phyloP scores from a whole-genome alignment of 1,140 invertebrate species.

The Lasioglossum baleicum region DNA sequence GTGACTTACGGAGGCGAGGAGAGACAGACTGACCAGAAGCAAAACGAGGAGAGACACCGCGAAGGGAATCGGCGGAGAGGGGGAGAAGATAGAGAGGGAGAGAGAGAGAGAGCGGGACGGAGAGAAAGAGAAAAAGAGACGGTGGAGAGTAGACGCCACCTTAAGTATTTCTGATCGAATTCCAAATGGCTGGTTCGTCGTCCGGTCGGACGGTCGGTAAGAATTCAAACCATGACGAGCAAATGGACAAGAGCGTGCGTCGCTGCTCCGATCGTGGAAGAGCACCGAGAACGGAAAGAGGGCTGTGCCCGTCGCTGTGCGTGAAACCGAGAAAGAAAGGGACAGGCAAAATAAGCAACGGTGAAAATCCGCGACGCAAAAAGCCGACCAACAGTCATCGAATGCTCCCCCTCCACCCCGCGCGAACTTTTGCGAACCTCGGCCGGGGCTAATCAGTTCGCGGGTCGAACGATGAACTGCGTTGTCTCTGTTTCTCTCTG shows the following conservation, averaged over 20 bases:
- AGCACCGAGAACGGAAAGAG: background rate
- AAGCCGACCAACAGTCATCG: conserved; percentile 39
- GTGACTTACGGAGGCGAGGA: conserved; percentile 50
- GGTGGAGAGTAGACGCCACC: conserved; percentile 71
- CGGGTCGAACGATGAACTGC: conserved; percentile 61
- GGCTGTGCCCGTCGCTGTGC: background rate
- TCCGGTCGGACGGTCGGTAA: conserved; percentile 68
- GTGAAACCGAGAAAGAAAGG: conserved; percentile 33
- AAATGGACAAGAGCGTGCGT: conserved; percentile 57
- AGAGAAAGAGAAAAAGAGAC: conserved; percentile 21
- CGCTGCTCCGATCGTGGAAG: conserved; percentile 23
- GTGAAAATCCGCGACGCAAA: conserved; percentile 61
- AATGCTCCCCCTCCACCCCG: background rate
- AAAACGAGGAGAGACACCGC: conserved; percentile 28
- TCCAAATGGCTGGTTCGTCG: conserved; percentile 72
- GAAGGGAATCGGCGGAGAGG: background rate
- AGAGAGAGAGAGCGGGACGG: conserved; percentile 22
- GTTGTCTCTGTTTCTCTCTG: conserved; percentile 5
- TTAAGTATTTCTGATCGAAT: conserved; percentile 79
- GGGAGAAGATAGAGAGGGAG: conserved; percentile 24
- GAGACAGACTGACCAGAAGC: conserved; percentile 23
- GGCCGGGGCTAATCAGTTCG: conserved; percentile 55
- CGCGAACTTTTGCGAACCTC: background rate
- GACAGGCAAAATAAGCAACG: conserved; percentile 56
- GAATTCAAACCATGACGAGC: conserved; percentile 71